phyloP scores from a whole-genome alignment of 2,113 vertebrate species.

The Pongo abelii region DNA sequence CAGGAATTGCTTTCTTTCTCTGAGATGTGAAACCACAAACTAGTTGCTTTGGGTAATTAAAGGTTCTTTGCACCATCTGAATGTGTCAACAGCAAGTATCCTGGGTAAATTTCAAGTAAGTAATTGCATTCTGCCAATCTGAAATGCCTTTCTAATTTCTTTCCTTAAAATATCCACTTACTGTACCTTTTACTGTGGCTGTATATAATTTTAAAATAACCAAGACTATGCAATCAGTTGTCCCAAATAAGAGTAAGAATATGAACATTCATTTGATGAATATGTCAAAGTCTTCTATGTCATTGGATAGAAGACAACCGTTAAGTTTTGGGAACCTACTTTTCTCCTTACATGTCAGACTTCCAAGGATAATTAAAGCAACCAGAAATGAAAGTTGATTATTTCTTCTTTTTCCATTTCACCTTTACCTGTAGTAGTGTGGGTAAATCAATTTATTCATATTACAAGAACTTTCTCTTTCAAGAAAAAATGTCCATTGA shows the following conservation, averaged over 20 bases:
- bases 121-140: slow-evolving; percentile 67
- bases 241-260: slow-evolving; percentile 38
- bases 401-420: not conserved
- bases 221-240: slow-evolving; percentile 48
- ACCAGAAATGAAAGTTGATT: slow-evolving; percentile 26
- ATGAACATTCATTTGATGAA: slow-evolving; percentile 11
- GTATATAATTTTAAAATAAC: slow-evolving; percentile 51
- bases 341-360: slow-evolving; percentile 12
- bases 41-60: slow-evolving; percentile 76
- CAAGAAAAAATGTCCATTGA: slow-evolving; percentile 43
- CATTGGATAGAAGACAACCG: not conserved
- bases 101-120: slow-evolving; percentile 69
- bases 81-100: slow-evolving; percentile 70
- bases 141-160: slow-evolving; percentile 52
- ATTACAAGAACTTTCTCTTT: slow-evolving; percentile 49
- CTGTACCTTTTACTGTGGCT: slow-evolving; percentile 34
- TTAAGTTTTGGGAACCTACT: slow-evolving; percentile 17
- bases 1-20: slow-evolving; percentile 64
- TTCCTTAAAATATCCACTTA: slow-evolving; percentile 33
- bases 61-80: slow-evolving; percentile 60
- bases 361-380: slow-evolving; percentile 46
- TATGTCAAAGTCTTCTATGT: slow-evolving; percentile 6
- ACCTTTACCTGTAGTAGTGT: not conserved
- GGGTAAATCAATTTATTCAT: slow-evolving; percentile 61
- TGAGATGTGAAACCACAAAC: slow-evolving; percentile 75